phyloP scores from a whole-genome alignment of 2,113 vertebrate genomes.

The Gila orcuttii region DNA sequence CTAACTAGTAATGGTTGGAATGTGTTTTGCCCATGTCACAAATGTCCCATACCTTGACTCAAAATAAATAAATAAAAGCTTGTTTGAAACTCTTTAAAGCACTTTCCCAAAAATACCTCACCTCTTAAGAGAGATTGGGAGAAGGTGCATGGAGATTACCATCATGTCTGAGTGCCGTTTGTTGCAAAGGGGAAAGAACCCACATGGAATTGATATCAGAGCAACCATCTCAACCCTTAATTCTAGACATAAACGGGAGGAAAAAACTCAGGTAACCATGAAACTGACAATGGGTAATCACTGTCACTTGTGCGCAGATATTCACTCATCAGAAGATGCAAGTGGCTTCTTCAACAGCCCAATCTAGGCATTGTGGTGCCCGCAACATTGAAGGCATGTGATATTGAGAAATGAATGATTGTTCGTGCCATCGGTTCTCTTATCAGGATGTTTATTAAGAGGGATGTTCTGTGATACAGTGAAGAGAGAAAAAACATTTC shows the following conservation, averaged over 20 bases:
- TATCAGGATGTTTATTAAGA: slow-evolving; percentile 75
- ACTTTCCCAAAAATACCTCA: slow-evolving; percentile 4
- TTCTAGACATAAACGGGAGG: slow-evolving; percentile 34
- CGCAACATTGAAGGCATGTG: slow-evolving; percentile 34
- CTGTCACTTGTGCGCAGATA: slow-evolving; percentile 46
- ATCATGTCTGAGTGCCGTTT: slow-evolving; percentile 74
- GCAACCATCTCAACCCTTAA: slow-evolving; percentile 55
- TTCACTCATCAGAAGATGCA: slow-evolving; percentile 45
- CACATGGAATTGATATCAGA: slow-evolving; percentile 63
- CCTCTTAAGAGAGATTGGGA: slow-evolving; percentile 9
- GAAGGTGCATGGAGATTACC: slow-evolving; percentile 44
- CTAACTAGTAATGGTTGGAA: not conserved
- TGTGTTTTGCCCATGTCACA: not conserved
- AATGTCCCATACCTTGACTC: not conserved
- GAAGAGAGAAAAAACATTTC: slow-evolving; percentile 60
- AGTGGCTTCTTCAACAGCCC: slow-evolving; percentile 7
- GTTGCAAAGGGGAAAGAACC: slow-evolving; percentile 72
- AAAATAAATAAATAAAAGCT: not conserved
- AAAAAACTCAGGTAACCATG: slow-evolving; percentile 1
- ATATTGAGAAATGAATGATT: slow-evolving; percentile 27
- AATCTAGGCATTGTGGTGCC: slow-evolving; percentile 33
- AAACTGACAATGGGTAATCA: slow-evolving; percentile 58
- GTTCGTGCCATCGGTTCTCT: slow-evolving; percentile 59
- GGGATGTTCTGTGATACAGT: slow-evolving; percentile 71
- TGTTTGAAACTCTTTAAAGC: slow-evolving; percentile 11